phyloP scores from a whole-genome alignment of 2,797 vertebrate species.

The Ctenopoma kingsleyae region DNA sequence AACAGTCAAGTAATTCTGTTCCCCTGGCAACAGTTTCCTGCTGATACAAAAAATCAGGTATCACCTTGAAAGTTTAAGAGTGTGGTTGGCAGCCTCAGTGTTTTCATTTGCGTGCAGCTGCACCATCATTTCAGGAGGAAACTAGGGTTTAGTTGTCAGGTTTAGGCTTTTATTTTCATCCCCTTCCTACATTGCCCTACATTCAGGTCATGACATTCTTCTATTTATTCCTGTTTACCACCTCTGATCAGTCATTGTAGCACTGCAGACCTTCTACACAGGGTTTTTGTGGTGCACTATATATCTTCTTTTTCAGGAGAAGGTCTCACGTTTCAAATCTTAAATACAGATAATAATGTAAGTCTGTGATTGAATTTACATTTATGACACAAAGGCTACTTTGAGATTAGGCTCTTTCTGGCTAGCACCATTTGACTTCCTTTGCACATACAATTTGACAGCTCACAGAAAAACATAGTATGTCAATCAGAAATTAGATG shows the following conservation, averaged over 20 bases:
- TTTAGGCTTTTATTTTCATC: constrained; percentile 40
- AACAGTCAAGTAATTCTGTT: constrained; percentile 84
- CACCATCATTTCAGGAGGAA: constrained; percentile 49
- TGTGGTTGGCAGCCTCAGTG: constrained; percentile 57
- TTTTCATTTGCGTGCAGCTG: constrained; percentile 65
- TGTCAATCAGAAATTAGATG: constrained; percentile 1
- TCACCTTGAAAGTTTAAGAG: constrained; percentile 82
- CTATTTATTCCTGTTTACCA: constrained; percentile 41
- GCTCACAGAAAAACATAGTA: background rate
- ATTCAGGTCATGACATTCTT: constrained; percentile 47
- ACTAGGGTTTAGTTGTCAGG: constrained; percentile 38
- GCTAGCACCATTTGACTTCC: background rate
- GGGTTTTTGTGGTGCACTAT: background rate
- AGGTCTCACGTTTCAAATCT: constrained; percentile 13
- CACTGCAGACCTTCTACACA: background rate
- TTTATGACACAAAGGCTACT: constrained; percentile 11
- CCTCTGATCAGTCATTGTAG: constrained; percentile 30
- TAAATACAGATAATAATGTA: background rate
- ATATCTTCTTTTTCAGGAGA: constrained; percentile 3
- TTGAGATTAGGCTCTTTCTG: constrained; percentile 10
- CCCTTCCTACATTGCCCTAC: constrained; percentile 18
- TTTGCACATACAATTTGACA: background rate
- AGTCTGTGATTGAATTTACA: constrained; percentile 31
- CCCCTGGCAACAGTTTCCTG: constrained; percentile 82
- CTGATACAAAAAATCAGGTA: constrained; percentile 79